Evolutionary conservation across 1,140 invertebrate species (phyloP).

Genomic region (Euura lappo): DNA sequence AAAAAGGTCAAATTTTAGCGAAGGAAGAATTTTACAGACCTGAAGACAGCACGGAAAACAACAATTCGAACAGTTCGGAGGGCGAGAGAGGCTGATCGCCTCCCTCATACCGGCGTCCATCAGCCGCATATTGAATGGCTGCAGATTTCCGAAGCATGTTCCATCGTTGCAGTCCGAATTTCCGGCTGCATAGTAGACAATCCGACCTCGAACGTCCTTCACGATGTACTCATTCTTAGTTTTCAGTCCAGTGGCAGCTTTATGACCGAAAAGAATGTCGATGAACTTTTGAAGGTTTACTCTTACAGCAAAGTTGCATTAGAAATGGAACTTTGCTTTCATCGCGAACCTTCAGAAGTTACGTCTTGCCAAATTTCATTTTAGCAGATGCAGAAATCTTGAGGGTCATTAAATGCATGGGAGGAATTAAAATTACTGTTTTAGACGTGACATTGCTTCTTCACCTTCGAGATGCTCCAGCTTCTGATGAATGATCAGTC

Average conservation of each 20-base stretch:
- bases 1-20: too few species aligned
- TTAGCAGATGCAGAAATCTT: too few species aligned
- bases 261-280: neutral
- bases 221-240: conserved; percentile 45
- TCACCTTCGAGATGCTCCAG: too few species aligned
- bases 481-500: too few species aligned
- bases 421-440: too few species aligned
- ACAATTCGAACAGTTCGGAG: conserved; percentile 61
- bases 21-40: conserved; percentile 44
- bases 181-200: conserved; percentile 85
- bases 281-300: too few species aligned
- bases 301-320: too few species aligned
- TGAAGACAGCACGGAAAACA: conserved; percentile 70
- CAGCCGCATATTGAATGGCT: conserved; percentile 87
- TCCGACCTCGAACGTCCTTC: conserved; percentile 24
- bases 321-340: too few species aligned
- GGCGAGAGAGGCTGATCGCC: conserved; percentile 65
- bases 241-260: conserved; percentile 38
- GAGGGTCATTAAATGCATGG: too few species aligned
- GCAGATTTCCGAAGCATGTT: conserved; percentile 77
- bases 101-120: conserved; percentile 79
- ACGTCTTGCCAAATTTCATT: too few species aligned
- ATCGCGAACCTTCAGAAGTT: too few species aligned
- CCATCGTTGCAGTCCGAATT: conserved; percentile 81
- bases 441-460: too few species aligned